Base-by-base conservation (phyloP, 1,140 invertebrate species). In the Euwallacea fornicatus region DNA sequence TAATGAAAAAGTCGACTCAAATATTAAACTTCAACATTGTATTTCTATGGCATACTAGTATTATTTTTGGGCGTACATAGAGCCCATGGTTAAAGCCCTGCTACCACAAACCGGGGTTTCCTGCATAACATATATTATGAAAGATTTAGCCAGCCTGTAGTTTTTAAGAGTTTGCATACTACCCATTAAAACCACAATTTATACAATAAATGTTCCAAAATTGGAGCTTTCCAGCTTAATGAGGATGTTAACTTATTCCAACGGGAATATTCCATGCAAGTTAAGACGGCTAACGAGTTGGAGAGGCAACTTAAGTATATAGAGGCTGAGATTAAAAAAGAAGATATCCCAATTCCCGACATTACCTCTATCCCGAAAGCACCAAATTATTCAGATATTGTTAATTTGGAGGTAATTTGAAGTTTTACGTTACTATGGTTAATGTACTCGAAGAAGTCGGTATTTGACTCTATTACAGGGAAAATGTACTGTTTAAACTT, bases 301-400 rank as follows among this genome's bases (percentile, higher is more conserved):
- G 94, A 97, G 82, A 85, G 94, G 47, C 95, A 95, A 81, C 86
- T 97, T 54, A 88, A 94, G 0, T 98, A 96, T 82, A 90, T 99
- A 76, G 95, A 98, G 80, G 91, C 92, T 33, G 96, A 99, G 84
- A 95, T 99, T n/a, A 91, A 92, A 76, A 98, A 97, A 82, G 96
- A 98, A 83, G 88, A 87, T 8, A 89, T 92, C 15, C 43, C 11
- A 6, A 59, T 98, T 72, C 85, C 91, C 6, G 92, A 95, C 66
- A 90, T 93, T 69, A 42, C 90, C 73, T 94, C 96, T 75, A 88
- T 94, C 64, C 91, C 91, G 6, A 83, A 94, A 75, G 96, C 97
- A 8, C 97, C 97, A 7, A 95, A 95, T 79, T 95, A 96, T 2
- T 87, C 95, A 69, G 96, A 98, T 84, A 98, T 98, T 83, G 97